phyloP scores from a whole-genome alignment of 2,113 vertebrate genomes.

The Myodes glareolus region DNA sequence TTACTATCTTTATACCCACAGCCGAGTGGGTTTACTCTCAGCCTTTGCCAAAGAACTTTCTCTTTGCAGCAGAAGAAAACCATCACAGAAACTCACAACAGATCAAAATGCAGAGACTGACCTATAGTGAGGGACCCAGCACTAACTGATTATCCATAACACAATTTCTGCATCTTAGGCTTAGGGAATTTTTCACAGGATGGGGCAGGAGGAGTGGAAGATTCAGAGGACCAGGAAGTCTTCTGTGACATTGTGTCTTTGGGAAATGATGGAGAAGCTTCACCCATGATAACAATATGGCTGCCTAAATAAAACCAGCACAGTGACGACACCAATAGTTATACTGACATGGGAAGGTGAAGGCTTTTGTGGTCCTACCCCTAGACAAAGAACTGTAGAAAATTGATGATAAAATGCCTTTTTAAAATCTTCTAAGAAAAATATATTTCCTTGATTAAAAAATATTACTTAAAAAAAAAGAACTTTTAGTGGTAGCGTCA shows the following conservation, averaged over 20 bases:
- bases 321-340: background rate
- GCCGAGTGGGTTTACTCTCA: too few relatives aligned
- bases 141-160: background rate
- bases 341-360: background rate
- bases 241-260: background rate
- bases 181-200: background rate
- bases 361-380: background rate
- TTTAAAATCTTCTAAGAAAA: constrained; percentile 9
- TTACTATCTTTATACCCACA: background rate
- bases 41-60: background rate
- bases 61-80: background rate
- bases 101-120: background rate
- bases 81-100: background rate
- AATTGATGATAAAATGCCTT: background rate
- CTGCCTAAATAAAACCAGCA: background rate
- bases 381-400: background rate
- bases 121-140: background rate
- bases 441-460: constrained; percentile 4
- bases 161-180: too few relatives aligned
- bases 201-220: background rate
- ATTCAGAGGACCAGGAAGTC: background rate
- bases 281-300: background rate
- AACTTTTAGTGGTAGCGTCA: background rate
- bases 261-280: background rate
- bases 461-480: background rate